Conservation (phyloP, 2,888 invertebrate species). For the Octonoba sinensis region DNA sequence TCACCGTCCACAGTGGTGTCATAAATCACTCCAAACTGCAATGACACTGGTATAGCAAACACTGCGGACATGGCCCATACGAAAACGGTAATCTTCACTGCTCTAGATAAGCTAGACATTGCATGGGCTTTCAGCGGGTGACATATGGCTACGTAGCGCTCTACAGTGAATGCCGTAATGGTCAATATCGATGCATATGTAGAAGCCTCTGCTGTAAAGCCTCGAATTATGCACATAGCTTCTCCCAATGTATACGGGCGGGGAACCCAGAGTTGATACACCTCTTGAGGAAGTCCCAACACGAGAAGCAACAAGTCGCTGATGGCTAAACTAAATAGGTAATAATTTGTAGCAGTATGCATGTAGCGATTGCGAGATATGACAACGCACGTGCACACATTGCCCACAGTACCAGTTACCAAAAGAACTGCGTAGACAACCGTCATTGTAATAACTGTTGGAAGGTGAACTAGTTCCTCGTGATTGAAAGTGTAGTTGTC, state of each 20-base stretch:
- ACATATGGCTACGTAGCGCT: slow-evolving; percentile 88
- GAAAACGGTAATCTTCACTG: slow-evolving; percentile 82
- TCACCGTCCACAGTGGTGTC: slow-evolving; percentile 57
- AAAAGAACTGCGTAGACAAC: slow-evolving; percentile 80
- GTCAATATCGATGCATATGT: slow-evolving; percentile 81
- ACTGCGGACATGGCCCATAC: slow-evolving; percentile 82
- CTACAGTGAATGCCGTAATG: slow-evolving; percentile 89
- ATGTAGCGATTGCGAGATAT: slow-evolving; percentile 82
- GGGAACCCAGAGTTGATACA: slow-evolving; percentile 73
- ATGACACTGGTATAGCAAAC: slow-evolving; percentile 72
- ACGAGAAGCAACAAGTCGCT: slow-evolving; percentile 84
- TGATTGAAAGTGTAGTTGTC: too few relatives aligned
- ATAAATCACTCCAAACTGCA: slow-evolving; percentile 82
- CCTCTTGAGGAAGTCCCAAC: slow-evolving; percentile 85
- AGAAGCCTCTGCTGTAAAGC: slow-evolving; percentile 85
- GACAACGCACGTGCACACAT: slow-evolving; percentile 83
- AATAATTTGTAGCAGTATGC: slow-evolving; percentile 88
- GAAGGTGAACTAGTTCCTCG: too few relatives aligned
- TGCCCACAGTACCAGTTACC: slow-evolving; percentile 82
- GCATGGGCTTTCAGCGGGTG: slow-evolving; percentile 79
- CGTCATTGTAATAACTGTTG: slow-evolving; percentile 73
- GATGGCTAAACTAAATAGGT: slow-evolving; percentile 83
- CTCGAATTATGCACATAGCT: slow-evolving; percentile 81
- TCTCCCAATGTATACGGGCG: slow-evolving; percentile 77
- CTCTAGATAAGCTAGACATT: slow-evolving; percentile 77